Evolutionary conservation across 1,140 invertebrate species (phyloP), one percentile per base, ranked within the genome.

Genomic region (Diorhabda sublineata): DNA sequence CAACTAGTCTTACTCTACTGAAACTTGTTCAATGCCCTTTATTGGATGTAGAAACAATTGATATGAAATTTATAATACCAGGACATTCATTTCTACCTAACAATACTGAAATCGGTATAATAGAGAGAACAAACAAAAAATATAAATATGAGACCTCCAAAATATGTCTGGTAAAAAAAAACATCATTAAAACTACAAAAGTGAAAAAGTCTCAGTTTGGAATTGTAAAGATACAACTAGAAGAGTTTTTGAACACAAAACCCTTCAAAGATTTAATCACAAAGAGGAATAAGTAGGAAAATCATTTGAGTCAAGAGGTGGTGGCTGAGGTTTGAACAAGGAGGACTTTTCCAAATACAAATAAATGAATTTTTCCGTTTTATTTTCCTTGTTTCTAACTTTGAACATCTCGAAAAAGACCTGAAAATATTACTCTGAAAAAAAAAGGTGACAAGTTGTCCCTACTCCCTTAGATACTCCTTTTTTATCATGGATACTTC

Each of bases 211-310:
- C 45, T 52, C 8, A 52, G 45, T 6, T 52, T 5, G 45, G 8
- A 52, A 2, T 60, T 60, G n/a, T 60, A 42, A 60, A 60, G 8
- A 5, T 52, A 5, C 45, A 52, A 52, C 45, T 5, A 2, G 45
- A 47, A 47, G 45, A 47, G 45, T 60, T 26, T 60, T 60, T 42
- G 58, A 2, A 11, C 58, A 60, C 58, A 60, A 60, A 60, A 60
- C 11, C 11, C n/a, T 11, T 60, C 58, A n/a, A 60, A 60, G 42
- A 60, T 60, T 47, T 8, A 47, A 47, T 47, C 45, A 47, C 45
- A 47, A 47, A 47, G 5, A 47, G 45, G 8, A 47, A 47, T 1
- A 47, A 1, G 45, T 5, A 47, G 8, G 45, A 47, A 47, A 8
- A 47, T 8, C 45, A 5, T 5, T 47, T 5, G 45, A 47, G 1